A percentile compares a stretch with the other conserved stretches of the same genome.
Conservation (phyloP, 1,140 invertebrate species). For the Brachionus paranguensis region DNA sequence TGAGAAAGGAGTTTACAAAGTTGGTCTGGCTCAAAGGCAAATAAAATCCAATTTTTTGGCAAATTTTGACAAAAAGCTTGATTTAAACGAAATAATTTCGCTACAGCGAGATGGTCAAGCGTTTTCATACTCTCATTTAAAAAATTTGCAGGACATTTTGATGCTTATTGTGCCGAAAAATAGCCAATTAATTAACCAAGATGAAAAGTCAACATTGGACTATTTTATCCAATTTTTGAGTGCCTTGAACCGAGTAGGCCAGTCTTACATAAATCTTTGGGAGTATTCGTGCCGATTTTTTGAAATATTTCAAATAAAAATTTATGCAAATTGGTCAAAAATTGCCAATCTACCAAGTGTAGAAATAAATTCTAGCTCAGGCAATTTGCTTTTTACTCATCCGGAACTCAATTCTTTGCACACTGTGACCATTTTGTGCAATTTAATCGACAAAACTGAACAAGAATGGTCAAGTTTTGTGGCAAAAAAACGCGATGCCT, state of each 20-base stretch:
- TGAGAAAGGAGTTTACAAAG: constrained; percentile 45
- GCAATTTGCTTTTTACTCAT: background rate
- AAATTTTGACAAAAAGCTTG: background rate
- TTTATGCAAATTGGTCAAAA: background rate
- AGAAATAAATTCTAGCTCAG: background rate
- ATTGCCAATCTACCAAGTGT: background rate
- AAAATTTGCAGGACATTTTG: background rate
- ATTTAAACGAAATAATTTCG: background rate
- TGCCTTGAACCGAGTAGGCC: background rate
- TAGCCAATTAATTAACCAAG: background rate
- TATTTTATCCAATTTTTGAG: constrained; percentile 8
- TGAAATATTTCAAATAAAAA: background rate
- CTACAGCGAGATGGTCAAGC: background rate
- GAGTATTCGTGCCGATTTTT: background rate
- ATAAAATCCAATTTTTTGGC: background rate
- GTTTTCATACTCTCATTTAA: background rate
- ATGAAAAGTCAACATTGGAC: background rate
- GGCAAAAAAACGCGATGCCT: background rate
- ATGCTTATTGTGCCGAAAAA: constrained; percentile 14
- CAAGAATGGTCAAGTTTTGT: background rate
- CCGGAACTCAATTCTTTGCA: background rate
- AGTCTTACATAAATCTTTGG: background rate
- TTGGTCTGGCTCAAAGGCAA: constrained; percentile 42
- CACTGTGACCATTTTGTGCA: background rate
- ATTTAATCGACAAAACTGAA: background rate